phyloP scores from a whole-genome alignment of 2,797 vertebrate genomes.

The Chelon labrosus region DNA sequence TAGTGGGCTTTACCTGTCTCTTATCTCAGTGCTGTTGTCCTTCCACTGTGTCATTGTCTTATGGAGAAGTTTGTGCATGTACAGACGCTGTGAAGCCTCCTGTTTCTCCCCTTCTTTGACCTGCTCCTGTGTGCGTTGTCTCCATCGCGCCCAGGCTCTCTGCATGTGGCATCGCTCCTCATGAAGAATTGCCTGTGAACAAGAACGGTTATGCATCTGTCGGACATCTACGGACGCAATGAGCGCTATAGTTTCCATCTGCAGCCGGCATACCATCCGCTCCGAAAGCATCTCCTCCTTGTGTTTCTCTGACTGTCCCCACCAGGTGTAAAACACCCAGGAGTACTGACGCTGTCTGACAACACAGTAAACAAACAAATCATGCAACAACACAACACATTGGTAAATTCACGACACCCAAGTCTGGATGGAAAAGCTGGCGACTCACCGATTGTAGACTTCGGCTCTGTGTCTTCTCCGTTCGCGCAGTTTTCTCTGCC shows the following conservation, averaged over 20 bases:
- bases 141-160: conserved; percentile 86
- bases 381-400: not conserved
- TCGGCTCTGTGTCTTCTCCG: conserved; percentile 69
- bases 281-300: conserved; percentile 83
- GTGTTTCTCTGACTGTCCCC: conserved; percentile 70
- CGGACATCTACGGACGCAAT: not conserved
- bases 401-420: not conserved
- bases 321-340: conserved; percentile 87
- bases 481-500: conserved; percentile 50
- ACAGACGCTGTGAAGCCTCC: conserved; percentile 68
- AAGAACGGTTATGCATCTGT: not conserved
- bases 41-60: conserved; percentile 84
- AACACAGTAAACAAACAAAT: conserved; percentile 24
- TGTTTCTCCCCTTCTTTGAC: conserved; percentile 70
- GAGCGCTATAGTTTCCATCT: conserved; percentile 7
- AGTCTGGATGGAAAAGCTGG: not conserved
- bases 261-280: conserved; percentile 81
- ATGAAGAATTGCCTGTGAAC: conserved; percentile 87
- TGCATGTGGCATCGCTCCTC: conserved; percentile 73
- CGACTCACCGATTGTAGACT: conserved; percentile 69
- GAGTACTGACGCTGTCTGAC: conserved; percentile 75
- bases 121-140: conserved; percentile 42
- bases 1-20: conserved; percentile 58
- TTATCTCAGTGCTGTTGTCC: conserved; percentile 67
- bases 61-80: conserved; percentile 70